Percentiles rank a stretch among this genome's conserved stretches.
Conservation (phyloP, 2,888 invertebrate genomes). For the Ormyrus labotus region DNA sequence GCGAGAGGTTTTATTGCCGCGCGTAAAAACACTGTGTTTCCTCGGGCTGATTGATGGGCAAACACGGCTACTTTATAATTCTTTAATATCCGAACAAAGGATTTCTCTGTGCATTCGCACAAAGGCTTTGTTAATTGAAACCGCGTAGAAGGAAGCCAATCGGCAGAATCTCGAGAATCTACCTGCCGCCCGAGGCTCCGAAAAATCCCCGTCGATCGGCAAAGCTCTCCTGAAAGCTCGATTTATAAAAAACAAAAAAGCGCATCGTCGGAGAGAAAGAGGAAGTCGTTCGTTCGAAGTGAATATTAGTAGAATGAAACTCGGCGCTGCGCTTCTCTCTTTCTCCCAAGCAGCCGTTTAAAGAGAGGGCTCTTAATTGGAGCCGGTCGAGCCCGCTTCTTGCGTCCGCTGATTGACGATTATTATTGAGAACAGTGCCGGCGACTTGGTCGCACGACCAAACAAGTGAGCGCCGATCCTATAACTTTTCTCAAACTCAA, state of each 20-base stretch:
- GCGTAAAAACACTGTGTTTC: too few relatives aligned
- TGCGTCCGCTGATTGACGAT: constrained; percentile 62
- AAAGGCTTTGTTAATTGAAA: too few relatives aligned
- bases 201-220: not conserved
- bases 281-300: constrained; percentile 33
- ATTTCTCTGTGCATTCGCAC: too few relatives aligned
- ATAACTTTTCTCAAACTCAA: not conserved
- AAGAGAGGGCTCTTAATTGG: constrained; percentile 61
- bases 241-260: not conserved
- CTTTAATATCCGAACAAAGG: too few relatives aligned
- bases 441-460: constrained; percentile 63
- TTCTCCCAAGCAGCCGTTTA: constrained; percentile 14
- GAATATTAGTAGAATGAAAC: constrained; percentile 39
- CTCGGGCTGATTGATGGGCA: too few relatives aligned
- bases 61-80: too few relatives aligned
- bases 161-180: not conserved
- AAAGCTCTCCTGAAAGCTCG: not conserved
- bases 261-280: not conserved
- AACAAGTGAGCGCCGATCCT: not conserved
- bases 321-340: not conserved
- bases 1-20: too few relatives aligned
- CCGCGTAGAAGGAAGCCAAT: not conserved
- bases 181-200: too few relatives aligned
- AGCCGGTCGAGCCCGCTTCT: constrained; percentile 60
- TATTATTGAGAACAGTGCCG: constrained; percentile 64